A percentile compares a stretch with the other conserved stretches of the same genome.
phyloP scores from a whole-genome alignment of 2,113 vertebrate species.

The Lagopus leucura region DNA sequence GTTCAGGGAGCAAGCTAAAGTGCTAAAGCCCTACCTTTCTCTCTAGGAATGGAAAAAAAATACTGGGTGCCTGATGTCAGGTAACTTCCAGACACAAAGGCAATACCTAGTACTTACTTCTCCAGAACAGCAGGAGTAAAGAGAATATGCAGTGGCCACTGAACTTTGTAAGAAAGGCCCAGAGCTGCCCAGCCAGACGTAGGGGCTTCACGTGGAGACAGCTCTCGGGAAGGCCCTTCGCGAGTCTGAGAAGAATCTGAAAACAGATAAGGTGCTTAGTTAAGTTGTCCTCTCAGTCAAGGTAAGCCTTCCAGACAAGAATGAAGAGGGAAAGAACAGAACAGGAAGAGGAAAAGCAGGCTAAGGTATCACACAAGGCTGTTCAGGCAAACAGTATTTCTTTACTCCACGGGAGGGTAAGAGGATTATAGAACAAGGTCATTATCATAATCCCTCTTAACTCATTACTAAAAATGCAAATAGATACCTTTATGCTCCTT shows the following conservation, averaged over 20 bases:
- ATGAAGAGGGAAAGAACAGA: not conserved
- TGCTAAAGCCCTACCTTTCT: not conserved
- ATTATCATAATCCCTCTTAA: not conserved
- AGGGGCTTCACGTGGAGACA: slow-evolving; percentile 92
- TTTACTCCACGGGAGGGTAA: not conserved
- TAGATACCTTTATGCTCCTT: slow-evolving; percentile 92
- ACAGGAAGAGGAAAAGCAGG: not conserved
- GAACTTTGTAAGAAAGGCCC: slow-evolving; percentile 95
- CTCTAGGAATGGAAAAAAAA: not conserved
- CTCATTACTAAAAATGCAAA: not conserved
- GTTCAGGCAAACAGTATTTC: not conserved
- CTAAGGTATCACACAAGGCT: not conserved
- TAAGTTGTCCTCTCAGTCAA: not conserved
- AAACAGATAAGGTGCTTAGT: not conserved
- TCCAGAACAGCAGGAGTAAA: slow-evolving; percentile 96
- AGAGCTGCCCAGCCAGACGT: slow-evolving; percentile 94
- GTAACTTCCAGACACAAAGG: not conserved
- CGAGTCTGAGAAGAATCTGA: slow-evolving; percentile 85
- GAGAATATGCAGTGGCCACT: slow-evolving; percentile 98
- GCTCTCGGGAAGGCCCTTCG: slow-evolving; percentile 89
- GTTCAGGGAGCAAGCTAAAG: not conserved
- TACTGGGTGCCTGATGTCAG: not conserved
- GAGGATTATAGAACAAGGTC: not conserved
- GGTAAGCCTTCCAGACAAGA: not conserved
- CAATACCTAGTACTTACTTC: slow-evolving; percentile 83